phyloP scores from a whole-genome alignment of 2,113 vertebrate species.

The Sphaerodactylus townsendi region DNA sequence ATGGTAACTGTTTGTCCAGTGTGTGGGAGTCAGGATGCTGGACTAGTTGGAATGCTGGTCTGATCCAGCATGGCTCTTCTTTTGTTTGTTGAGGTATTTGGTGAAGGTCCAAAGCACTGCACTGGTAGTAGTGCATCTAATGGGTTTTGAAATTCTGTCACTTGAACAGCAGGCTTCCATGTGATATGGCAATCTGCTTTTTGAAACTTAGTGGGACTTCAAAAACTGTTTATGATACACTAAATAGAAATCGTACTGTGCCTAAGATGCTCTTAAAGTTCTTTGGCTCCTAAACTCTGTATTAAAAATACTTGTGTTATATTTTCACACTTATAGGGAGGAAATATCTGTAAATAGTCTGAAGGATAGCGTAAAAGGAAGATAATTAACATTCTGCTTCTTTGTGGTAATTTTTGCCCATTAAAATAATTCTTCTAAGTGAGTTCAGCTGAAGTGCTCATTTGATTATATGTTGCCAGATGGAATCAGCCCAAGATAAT shows the following conservation, averaged over 20 bases:
- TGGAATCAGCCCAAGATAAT: not conserved
- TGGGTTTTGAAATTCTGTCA: not conserved
- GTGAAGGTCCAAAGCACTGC: not conserved
- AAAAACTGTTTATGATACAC: too few relatives aligned
- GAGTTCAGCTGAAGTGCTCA: constrained; percentile 14
- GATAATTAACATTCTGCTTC: not conserved
- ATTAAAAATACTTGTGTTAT: not conserved
- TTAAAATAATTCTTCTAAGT: constrained; percentile 6
- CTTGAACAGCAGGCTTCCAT: not conserved
- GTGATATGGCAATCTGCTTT: not conserved
- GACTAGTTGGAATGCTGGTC: too few relatives aligned
- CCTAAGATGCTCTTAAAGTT: not conserved
- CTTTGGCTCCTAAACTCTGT: not conserved
- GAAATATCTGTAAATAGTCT: not conserved
- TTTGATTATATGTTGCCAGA: not conserved
- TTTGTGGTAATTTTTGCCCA: not conserved
- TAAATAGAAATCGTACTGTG: too few relatives aligned
- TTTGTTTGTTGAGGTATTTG: not conserved
- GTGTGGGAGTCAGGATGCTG: too few relatives aligned
- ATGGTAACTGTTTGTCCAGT: too few relatives aligned
- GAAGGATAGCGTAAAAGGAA: not conserved
- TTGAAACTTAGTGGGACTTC: not conserved
- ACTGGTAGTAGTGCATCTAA: not conserved
- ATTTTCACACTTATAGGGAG: not conserved
- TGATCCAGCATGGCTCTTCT: too few relatives aligned